Base-by-base conservation (phyloP, 1,140 invertebrate species). In the Drosophila santomea region DNA sequence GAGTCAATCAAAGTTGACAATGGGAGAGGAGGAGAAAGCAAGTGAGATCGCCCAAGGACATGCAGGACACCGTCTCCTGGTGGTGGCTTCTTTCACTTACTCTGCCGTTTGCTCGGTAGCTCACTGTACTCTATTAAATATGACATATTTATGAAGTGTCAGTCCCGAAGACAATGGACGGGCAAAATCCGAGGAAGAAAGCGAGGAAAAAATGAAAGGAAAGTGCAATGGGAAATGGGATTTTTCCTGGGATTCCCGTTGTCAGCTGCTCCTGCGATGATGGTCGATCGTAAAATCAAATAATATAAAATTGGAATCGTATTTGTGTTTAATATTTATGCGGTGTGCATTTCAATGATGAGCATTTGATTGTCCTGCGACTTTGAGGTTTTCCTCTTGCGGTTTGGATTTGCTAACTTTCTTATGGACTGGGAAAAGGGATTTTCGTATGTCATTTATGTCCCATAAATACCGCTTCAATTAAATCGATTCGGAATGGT, bases 71-170 rank as follows among this genome's bases (percentile, higher is more conserved):
- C 68, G 36, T 39, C 14, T 48, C 54, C 36, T 43, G 80, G 80
- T 84, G 76, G 80, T 80, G 59, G 47, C 38, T 67, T 55, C 28
- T 50, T 51, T 36, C 63, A 54, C 60, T 15, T 48, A 63, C 63
- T 39, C 32, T 35, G 15, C 17, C 60, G 59, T 47, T 45, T 38
- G 43, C 59, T 62, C 71, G 48, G 78, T 72, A 81, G 79, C 79
- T 73, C 50, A 51, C 61, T 66, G 75, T 60, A 68, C 69, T 81
- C 78, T 86, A 91, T 91, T 91, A 91, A 88, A 80, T 91, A 91
- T 91, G 90, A 91, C 90, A 91, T 91, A 75, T 91, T 91, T 91
- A 91, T 91, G 90, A 91, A 91, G 90, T 91, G 90, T 62, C 73
- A 74, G 76, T 68, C 71, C 54, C 72, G 61, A 54, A 41, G 45